Evolutionary conservation across 2,888 invertebrate species (phyloP).

Genomic region (Drosophila dives): DNA sequence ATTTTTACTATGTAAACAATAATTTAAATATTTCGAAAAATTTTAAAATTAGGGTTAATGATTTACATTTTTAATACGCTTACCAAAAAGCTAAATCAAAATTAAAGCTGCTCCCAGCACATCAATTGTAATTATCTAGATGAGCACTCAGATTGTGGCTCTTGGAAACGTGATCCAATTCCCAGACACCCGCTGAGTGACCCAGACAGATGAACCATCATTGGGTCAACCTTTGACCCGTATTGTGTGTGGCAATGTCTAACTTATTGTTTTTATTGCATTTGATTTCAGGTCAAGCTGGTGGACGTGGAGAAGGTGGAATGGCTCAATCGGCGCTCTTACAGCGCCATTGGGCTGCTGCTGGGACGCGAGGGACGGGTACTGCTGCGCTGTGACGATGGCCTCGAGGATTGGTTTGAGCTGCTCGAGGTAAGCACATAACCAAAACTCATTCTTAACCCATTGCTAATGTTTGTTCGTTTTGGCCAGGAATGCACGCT

Average conservation of each 20-base stretch:
- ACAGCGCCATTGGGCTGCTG: conserved; percentile 87
- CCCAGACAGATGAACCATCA: conserved; percentile 30
- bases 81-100: neutral
- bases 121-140: conserved; percentile 10
- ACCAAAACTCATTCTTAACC: neutral
- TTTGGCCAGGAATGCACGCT: conserved; percentile 86
- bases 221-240: conserved; percentile 65
- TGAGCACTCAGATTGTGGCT: conserved; percentile 6
- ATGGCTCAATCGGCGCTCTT: conserved; percentile 88
- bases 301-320: conserved; percentile 88
- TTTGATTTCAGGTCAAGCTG: conserved; percentile 85
- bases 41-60: neutral
- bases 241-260: conserved; percentile 32
- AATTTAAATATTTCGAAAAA: neutral
- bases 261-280: conserved; percentile 33
- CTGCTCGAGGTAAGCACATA: conserved; percentile 86
- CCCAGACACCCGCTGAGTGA: conserved; percentile 52
- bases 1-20: neutral
- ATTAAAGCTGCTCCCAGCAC: neutral
- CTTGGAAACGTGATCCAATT: conserved; percentile 21
- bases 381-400: conserved; percentile 85
- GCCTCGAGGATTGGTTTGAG: conserved; percentile 89
- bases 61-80: neutral
- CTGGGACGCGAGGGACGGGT: conserved; percentile 86
- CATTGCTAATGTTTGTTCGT: neutral